Base-by-base conservation (phyloP, 1,140 invertebrate genomes). In the Trichonephila clavipes region DNA sequence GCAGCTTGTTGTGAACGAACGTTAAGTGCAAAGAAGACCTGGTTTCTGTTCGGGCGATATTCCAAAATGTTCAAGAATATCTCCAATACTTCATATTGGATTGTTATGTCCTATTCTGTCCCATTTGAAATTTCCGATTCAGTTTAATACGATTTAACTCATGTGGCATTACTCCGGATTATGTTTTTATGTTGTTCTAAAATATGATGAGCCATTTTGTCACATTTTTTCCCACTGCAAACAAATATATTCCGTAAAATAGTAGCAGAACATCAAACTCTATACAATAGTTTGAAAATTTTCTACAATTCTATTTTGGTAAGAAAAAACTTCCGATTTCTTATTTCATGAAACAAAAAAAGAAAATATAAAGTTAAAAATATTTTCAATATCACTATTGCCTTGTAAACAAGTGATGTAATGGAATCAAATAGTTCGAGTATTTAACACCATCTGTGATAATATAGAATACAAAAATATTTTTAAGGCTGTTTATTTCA, bases 391-490 rank as follows among this genome's bases (percentile, higher is more conserved):
- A 77, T 64, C 72, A 51, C 16, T 66, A 69, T 69, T 88, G 87
- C 87, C 87, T 88, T 64, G 87, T 19, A 88, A 88, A 88, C 87
- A 69, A 69, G 87, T 88, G 87, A 64, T 88, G 62, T 28, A 34
- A 24, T 69, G 64, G 34, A 72, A 66, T 69, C 40, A n/a, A 14
- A 19, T 40, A 18, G 28, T 77, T 34, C 4, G 28, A 77, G 18
- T 18, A 34, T 34, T 16, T 77, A 24, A 69, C 8, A 69, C 24
- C n/a, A 69, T n/a, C 16, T 21, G 24, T 18, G 24, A 88, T 40
- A 51, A 88, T 69, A 69, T 69, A 44, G 61, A 88, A 88, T 88
- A 88, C 8, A 88, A 88, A 88, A 88, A 88, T 88, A 88, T 44
- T 21, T 69, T 77, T 77, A 77, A 77, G 72, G 24, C 72, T 34